Percentiles rank a stretch among this genome's conserved stretches.
Evolutionary conservation across 2,888 invertebrate species (phyloP).

Genomic region (Ariolimax columbianus): DNA sequence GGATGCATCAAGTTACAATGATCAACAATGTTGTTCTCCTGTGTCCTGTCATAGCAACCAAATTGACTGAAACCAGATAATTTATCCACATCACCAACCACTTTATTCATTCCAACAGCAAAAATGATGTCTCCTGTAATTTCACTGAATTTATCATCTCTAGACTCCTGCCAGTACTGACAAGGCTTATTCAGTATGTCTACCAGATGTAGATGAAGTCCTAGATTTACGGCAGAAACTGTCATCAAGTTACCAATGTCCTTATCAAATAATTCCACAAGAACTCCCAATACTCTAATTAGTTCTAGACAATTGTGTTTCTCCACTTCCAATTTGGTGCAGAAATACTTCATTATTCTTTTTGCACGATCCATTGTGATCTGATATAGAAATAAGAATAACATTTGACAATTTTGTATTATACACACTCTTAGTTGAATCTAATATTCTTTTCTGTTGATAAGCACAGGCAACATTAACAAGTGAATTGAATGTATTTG

Average conservation of each 20-base stretch:
- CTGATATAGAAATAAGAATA: not conserved
- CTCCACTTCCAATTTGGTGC: not conserved
- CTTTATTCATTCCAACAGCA: not conserved
- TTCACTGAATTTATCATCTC: not conserved
- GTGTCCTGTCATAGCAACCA: not conserved
- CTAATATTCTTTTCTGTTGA: too few species aligned
- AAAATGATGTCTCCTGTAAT: not conserved
- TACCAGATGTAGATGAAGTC: not conserved
- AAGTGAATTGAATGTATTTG: too few species aligned
- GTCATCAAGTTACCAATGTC: not conserved
- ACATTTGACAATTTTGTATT: too few species aligned
- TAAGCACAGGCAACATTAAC: too few species aligned
- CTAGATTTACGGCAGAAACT: not conserved
- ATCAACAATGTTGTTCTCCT: constrained; percentile 1
- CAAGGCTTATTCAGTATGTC: constrained; percentile 8
- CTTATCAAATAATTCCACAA: constrained; percentile 2
- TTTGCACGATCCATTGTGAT: not conserved
- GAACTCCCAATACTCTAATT: not conserved
- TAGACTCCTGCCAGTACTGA: not conserved
- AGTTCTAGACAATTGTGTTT: not conserved
- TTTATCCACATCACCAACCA: not conserved
- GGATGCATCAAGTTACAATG: not conserved
- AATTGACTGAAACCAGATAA: not conserved
- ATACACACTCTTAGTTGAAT: too few species aligned
- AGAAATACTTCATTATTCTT: not conserved